Conservation (phyloP, 2,113 vertebrate species). For the Alaudala cheleensis region DNA sequence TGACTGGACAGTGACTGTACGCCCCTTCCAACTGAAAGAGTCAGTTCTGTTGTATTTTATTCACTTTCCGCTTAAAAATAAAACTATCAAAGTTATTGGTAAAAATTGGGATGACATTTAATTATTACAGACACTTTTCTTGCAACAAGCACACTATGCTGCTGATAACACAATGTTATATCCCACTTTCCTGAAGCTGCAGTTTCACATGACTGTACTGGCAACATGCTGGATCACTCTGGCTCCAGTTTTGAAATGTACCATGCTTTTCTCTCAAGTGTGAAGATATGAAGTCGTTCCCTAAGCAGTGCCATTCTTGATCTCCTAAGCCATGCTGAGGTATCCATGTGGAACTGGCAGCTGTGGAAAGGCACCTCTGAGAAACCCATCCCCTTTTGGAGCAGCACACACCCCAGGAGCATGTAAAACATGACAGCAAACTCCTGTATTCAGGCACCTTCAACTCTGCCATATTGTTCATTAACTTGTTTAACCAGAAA, state of each 20-base stretch:
- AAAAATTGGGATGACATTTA: not conserved
- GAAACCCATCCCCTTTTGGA: not conserved
- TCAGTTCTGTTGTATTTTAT: not conserved
- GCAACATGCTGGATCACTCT: not conserved
- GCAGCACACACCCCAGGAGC: rapidly evolving
- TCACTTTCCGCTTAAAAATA: not conserved
- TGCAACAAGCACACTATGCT: not conserved
- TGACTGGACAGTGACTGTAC: rapidly evolving
- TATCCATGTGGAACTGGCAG: not conserved
- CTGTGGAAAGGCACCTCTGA: not conserved
- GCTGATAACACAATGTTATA: not conserved
- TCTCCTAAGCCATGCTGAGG: too few species aligned
- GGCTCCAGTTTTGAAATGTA: not conserved
- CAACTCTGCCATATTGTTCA: not conserved
- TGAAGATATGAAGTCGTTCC: not conserved
- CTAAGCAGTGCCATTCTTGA: not conserved
- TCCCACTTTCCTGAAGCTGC: not conserved
- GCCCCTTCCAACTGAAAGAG: not conserved
- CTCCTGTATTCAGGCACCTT: not conserved
- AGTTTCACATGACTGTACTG: not conserved
- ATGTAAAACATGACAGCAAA: not conserved
- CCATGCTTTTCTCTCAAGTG: rapidly evolving
- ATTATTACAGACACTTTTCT: not conserved
- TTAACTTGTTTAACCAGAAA: not conserved
- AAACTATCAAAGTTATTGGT: not conserved